These are phyloP conservation scores for Catostylus mosaicus DNA, from an alignment of 30 jellyfish, hydroid and myxozoan genomes.

Conservation along the genomic window DNA sequence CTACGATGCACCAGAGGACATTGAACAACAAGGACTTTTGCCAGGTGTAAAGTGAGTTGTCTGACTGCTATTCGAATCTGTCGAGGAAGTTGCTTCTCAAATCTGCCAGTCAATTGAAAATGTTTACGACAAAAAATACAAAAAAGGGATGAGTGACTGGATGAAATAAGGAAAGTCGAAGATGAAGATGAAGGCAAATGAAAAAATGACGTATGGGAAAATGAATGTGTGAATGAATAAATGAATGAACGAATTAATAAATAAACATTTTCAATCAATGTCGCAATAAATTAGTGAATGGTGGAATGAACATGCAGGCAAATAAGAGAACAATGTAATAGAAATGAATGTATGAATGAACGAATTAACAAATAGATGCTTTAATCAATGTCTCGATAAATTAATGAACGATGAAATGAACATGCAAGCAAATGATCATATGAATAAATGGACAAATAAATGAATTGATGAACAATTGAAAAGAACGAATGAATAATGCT, in stretches of 20 bases:
- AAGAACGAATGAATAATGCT: too few species aligned
- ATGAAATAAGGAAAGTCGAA: too few species aligned
- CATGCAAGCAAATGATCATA: not conserved
- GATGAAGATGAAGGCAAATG: not conserved
- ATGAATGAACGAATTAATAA: not conserved
- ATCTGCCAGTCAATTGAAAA: too few species aligned
- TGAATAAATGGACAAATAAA: not conserved
- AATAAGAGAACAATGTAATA: not conserved
- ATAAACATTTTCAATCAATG: not conserved
- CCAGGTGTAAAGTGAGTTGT: constrained; percentile 94
- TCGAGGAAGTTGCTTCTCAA: too few species aligned
- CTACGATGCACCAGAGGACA: constrained; percentile 90
- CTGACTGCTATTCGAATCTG: too few species aligned
- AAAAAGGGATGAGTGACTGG: not conserved
- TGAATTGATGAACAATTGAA: too few species aligned
- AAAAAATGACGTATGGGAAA: not conserved
- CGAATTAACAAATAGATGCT: not conserved
- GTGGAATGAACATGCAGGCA: not conserved
- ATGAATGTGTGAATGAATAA: not conserved
- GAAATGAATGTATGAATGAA: not conserved
- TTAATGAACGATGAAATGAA: not conserved
- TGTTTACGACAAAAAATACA: too few species aligned
- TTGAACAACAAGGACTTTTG: constrained; percentile 93
- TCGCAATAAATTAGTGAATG: not conserved
- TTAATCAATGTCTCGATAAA: not conserved